These are phyloP conservation scores for Drosophila ironensis DNA, from an alignment of 1,140 invertebrate genomes.

Conservation along the genomic window DNA sequence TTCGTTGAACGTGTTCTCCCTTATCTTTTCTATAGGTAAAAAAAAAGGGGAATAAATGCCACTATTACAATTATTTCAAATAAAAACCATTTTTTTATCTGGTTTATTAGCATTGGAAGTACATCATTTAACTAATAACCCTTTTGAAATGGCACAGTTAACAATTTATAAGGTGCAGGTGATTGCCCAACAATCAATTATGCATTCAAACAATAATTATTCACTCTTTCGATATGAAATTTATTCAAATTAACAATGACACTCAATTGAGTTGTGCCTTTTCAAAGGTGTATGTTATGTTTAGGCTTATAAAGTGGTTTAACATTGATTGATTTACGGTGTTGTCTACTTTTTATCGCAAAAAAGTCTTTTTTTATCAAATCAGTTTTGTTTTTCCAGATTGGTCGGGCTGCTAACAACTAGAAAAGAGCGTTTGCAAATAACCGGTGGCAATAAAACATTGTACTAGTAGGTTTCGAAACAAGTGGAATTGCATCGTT, in stretches of 20 bases:
- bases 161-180: neutral
- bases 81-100: neutral
- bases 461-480: neutral
- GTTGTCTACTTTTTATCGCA: neutral
- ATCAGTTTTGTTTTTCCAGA: neutral
- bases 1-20: slow-evolving; percentile 24
- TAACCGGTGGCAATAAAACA: neutral
- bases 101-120: neutral
- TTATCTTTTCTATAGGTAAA: slow-evolving; percentile 11
- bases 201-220: neutral
- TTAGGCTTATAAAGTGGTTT: neutral
- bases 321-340: slow-evolving; percentile 13
- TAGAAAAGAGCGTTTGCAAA: no score
- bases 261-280: slow-evolving; percentile 2
- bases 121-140: no score
- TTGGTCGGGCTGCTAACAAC: neutral
- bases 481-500: slow-evolving; percentile 1
- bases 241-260: slow-evolving; percentile 7
- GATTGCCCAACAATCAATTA: neutral
- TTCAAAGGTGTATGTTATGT: no score
- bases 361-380: slow-evolving; percentile 16
- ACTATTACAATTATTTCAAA: slow-evolving; percentile 19
- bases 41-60: slow-evolving; percentile 6
- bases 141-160: neutral
- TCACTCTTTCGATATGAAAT: neutral